phyloP scores from a whole-genome alignment of 2,888 invertebrate genomes.

The Calliopum simillimum region DNA sequence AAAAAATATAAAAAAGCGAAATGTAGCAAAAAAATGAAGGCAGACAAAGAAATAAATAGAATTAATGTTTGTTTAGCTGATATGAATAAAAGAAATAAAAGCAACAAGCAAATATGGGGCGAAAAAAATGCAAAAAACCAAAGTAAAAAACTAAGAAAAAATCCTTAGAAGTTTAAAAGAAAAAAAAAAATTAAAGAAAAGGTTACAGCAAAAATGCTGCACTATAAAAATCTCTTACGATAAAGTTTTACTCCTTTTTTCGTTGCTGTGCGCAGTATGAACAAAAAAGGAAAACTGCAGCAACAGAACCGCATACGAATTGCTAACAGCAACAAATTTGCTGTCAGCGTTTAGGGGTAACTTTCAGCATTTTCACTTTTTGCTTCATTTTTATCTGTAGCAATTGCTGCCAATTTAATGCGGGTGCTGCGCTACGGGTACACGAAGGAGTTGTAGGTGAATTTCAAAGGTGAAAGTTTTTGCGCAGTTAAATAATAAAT shows the following conservation, averaged over 20 bases:
- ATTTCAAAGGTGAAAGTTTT: no score
- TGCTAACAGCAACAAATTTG: slow-evolving; percentile 19
- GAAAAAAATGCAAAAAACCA: neutral
- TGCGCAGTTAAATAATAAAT: no score
- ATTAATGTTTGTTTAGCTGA: slow-evolving; percentile 22
- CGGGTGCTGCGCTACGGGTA: no score
- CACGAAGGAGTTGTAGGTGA: no score
- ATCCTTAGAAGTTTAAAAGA: neutral
- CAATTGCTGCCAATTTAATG: neutral
- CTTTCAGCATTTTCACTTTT: neutral
- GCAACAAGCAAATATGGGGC: neutral
- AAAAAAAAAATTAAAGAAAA: neutral
- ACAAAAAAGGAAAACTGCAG: no score
- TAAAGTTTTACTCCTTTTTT: no score
- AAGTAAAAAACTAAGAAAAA: slow-evolving; percentile 2
- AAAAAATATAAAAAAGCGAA: neutral
- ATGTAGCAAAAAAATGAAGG: neutral
- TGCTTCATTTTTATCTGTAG: neutral
- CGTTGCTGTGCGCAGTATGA: no score
- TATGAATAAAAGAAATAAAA: neutral
- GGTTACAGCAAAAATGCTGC: no score
- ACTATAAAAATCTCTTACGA: no score
- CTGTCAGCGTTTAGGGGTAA: neutral
- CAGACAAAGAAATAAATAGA: slow-evolving; percentile 22
- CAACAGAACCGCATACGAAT: neutral